Evolutionary conservation across 2,888 invertebrate species (phyloP).

Genomic region (Melanostoma scalare): DNA sequence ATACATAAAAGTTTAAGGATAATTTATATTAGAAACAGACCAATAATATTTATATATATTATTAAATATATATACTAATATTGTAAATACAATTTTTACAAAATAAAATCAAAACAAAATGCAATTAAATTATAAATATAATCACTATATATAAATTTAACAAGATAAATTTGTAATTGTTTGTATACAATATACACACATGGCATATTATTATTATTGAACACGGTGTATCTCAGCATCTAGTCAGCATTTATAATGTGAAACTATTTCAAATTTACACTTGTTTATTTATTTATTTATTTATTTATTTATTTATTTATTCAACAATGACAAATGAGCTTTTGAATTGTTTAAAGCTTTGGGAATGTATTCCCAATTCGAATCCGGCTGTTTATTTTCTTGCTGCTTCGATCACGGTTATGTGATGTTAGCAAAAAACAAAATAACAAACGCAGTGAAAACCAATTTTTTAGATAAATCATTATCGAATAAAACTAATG

Average conservation of each 20-base stretch:
- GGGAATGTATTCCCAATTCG: slow-evolving; percentile 26
- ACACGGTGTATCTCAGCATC: slow-evolving; percentile 65
- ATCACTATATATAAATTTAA: slow-evolving; percentile 53
- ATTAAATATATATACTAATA: slow-evolving; percentile 61
- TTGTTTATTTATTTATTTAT: slow-evolving; percentile 38
- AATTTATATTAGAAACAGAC: slow-evolving; percentile 68
- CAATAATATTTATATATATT: slow-evolving; percentile 72
- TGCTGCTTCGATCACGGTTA: slow-evolving; percentile 44
- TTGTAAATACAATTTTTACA: slow-evolving; percentile 70
- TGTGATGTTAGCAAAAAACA: slow-evolving; percentile 28
- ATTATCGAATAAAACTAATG: slow-evolving; percentile 62
- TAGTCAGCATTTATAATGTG: slow-evolving; percentile 70
- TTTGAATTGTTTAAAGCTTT: slow-evolving; percentile 40
- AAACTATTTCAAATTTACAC: slow-evolving; percentile 47
- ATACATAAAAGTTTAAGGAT: slow-evolving; percentile 61
- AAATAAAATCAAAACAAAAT: slow-evolving; percentile 46
- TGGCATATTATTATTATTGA: slow-evolving; percentile 42
- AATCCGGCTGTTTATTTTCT: slow-evolving; percentile 59
- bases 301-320: slow-evolving; percentile 47
- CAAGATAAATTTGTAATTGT: slow-evolving; percentile 50
- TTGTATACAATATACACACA: slow-evolving; percentile 57
- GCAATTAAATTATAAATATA: slow-evolving; percentile 69
- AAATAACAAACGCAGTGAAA: slow-evolving; percentile 32
- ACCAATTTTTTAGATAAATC: slow-evolving; percentile 63
- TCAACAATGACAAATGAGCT: slow-evolving; percentile 23